Base-by-base conservation (phyloP, 2,888 invertebrate genomes). In the Rhabditophanes sp. region DNA sequence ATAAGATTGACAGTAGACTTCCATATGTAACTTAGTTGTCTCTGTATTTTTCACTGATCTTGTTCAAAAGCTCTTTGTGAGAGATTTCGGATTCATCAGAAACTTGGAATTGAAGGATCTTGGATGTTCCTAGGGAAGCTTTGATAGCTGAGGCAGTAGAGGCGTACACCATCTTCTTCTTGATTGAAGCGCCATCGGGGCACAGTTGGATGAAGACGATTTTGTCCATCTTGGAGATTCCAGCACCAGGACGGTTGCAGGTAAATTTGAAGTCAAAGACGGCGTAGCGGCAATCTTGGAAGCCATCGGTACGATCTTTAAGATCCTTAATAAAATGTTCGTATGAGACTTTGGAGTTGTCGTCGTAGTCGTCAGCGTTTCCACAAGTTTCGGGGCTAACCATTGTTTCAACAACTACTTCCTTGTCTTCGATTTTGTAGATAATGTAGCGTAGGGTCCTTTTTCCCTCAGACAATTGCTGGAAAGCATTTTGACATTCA, bases 131-230 rank as follows among this genome's bases (percentile, higher is more conserved):
- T 68, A 96, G 75, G 43, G 87, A 82, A 70, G 85, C 84, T 75
- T 88, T 90, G 69, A 96, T 75, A 65, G 88, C 88, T 71, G 88
- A 87, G 67, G 93, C 93, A 60, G 88, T 88, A 75, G 87, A 87
- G 69, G 75, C 76, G 71, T 78, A 78, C 67, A 78, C 72, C 78
- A 78, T 78, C 72, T 78, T 78, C 74, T 78, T 76, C 71, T 76
- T 77, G 54, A 80, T 77, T 74, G 83, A 84, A 64, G 93, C 87
- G 69, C 82, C 83, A 73, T 93, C 90, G 27, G 90, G 90, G 76
- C 88, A 87, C 85, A 87, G 67, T 71, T 83, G 83, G 82, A 90
- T 84, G 67, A 88, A 78, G 76, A 90, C 83, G 60, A 88, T 74
- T 71, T 88, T 88, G 72, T 88, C 85, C 78, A 87, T 87, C 77